Evolutionary conservation across 2,888 invertebrate species (phyloP).

Genomic region (Coenonympha arcania): DNA sequence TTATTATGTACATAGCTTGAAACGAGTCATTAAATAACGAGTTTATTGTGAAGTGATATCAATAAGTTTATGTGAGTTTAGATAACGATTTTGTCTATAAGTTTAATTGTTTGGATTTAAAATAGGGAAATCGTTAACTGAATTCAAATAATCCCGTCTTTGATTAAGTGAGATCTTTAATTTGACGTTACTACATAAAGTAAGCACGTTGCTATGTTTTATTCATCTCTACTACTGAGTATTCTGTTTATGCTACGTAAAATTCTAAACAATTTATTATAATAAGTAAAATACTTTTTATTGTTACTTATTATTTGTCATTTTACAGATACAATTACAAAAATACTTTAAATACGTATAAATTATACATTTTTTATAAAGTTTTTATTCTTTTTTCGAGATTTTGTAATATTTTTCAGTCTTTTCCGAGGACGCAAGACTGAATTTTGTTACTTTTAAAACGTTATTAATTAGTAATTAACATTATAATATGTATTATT

Average conservation of each 20-base stretch:
- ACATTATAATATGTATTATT: background rate
- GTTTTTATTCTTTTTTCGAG: too few species aligned
- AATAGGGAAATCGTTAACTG: background rate
- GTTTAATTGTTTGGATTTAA: background rate
- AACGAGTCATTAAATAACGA: background rate
- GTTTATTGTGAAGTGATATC: background rate
- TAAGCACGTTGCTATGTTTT: too few species aligned
- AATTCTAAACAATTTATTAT: too few species aligned
- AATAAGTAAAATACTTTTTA: too few species aligned
- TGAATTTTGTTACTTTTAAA: conserved; percentile 31
- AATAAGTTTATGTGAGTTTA: background rate
- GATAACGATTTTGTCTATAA: background rate
- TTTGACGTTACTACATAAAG: too few species aligned
- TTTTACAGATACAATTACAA: too few species aligned
- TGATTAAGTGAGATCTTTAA: background rate
- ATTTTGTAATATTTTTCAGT: conserved; percentile 35
- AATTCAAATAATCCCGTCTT: background rate
- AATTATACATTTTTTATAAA: too few species aligned
- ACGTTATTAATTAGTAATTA: conserved; percentile 5
- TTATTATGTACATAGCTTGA: background rate
- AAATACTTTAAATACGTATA: background rate
- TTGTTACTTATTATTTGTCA: too few species aligned
- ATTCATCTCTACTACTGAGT: too few species aligned
- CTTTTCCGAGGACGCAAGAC: conserved; percentile 59
- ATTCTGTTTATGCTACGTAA: too few species aligned